phyloP scores from a whole-genome alignment of 2,113 vertebrate species.

The Elephantulus edwardii region DNA sequence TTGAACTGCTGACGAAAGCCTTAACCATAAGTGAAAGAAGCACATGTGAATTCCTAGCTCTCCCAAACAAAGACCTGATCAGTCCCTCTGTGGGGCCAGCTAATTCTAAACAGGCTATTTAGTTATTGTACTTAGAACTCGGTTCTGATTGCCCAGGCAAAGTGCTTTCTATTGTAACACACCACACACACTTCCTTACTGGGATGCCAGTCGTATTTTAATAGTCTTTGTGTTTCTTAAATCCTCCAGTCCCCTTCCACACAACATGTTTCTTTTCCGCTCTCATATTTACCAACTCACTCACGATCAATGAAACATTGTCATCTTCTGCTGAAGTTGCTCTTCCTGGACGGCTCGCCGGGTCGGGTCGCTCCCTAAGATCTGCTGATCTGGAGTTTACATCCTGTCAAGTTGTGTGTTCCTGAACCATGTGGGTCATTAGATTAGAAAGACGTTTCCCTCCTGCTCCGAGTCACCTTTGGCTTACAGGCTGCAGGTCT shows the following conservation, averaged over 20 bases:
- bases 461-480: background rate
- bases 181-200: background rate
- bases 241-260: background rate
- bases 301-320: slow-evolving; percentile 35
- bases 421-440: background rate
- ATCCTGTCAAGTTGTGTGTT: background rate
- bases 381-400: background rate
- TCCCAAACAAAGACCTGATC: background rate
- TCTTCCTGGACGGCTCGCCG: background rate
- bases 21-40: background rate
- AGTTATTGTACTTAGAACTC: background rate
- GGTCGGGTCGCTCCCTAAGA: background rate
- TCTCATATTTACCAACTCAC: background rate
- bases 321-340: background rate
- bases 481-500: background rate
- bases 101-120: background rate
- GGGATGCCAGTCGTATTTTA: background rate
- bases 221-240: background rate
- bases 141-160: background rate
- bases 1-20: no score
- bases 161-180: background rate
- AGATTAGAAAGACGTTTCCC: background rate
- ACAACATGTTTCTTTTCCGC: background rate
- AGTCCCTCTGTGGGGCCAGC: background rate
- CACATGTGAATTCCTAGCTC: background rate